Evolutionary conservation across 2,113 vertebrate species (phyloP).

Genomic region (human (Homo sapiens)): GRCh38 chr18:58184001-58184500

Average conservation of each 20-base stretch:
- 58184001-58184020: too few relatives aligned
- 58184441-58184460: too few relatives aligned
- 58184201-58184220: neutral
- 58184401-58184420: accelerated
- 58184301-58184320: neutral
- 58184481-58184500: too few relatives aligned
- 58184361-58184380: neutral
- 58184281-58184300: neutral
- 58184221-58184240: accelerated
- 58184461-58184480: too few relatives aligned
- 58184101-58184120: too few relatives aligned
- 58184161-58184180: neutral
- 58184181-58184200: neutral
- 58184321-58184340: accelerated
- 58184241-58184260: too few relatives aligned
- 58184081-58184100: too few relatives aligned
- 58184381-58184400: neutral
- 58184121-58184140: too few relatives aligned
- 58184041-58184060: too few relatives aligned
- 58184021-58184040: too few relatives aligned
- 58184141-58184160: neutral
- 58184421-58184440: accelerated
- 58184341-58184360: neutral
- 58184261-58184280: accelerated
- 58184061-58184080: too few relatives aligned